phyloP scores from a whole-genome alignment of 2,888 invertebrate species.

The Pheosia tremula region DNA sequence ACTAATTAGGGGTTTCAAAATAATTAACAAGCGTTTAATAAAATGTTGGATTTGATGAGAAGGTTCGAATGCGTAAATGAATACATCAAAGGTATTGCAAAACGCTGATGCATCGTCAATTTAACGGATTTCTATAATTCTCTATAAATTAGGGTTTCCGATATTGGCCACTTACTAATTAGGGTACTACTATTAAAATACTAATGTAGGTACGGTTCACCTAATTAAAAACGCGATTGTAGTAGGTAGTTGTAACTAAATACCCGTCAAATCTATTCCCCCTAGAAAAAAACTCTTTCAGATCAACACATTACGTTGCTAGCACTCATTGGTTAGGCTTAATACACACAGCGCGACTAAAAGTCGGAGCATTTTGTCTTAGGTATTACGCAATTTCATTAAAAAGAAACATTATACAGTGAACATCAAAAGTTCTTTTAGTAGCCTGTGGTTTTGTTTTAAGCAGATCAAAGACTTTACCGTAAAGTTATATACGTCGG shows the following conservation, averaged over 20 bases:
- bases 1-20: conserved; percentile 11
- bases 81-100: background rate
- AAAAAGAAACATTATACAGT: too few species aligned
- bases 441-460: too few species aligned
- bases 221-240: conserved; percentile 2
- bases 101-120: background rate
- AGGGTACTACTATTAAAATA: background rate
- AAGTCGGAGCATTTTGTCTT: background rate
- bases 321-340: conserved; percentile 40
- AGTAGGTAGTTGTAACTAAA: conserved; percentile 18
- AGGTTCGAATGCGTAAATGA: background rate
- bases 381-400: too few species aligned
- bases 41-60: conserved; percentile 6
- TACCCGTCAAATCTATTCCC: conserved; percentile 21
- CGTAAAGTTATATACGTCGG: too few species aligned
- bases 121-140: conserved; percentile 20
- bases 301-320: conserved; percentile 54
- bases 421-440: too few species aligned
- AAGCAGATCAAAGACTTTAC: too few species aligned
- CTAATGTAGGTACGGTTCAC: background rate
- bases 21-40: conserved; percentile 25
- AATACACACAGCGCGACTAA: background rate
- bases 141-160: conserved; percentile 14
- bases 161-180: background rate
- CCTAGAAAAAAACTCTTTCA: conserved; percentile 40